phyloP scores from a whole-genome alignment of 2,888 invertebrate genomes.

The Tanytarsus gracilentus region DNA sequence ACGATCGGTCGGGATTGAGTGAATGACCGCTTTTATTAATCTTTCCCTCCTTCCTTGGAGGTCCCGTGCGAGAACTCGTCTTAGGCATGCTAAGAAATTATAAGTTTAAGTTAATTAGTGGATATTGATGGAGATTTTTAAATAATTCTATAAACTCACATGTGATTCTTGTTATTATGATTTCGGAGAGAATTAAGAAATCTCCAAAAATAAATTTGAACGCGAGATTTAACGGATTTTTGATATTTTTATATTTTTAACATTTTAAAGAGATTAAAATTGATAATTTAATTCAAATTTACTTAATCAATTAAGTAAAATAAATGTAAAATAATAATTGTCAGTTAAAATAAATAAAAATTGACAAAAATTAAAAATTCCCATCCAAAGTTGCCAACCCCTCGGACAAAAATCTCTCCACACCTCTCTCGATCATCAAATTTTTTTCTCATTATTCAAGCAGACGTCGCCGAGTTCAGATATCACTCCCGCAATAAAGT shows the following conservation, averaged over 20 bases:
- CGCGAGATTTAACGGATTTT: neutral
- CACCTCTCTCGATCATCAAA: neutral
- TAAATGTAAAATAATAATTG: too few relatives aligned
- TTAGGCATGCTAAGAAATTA: slow-evolving; percentile 56
- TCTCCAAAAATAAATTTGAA: too few relatives aligned
- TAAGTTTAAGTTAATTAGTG: neutral
- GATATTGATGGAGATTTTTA: neutral
- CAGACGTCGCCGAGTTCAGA: neutral
- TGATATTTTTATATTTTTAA: too few relatives aligned
- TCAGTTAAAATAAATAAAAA: too few relatives aligned
- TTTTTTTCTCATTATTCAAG: neutral
- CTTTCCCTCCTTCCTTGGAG: slow-evolving; percentile 67
- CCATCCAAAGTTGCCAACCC: too few relatives aligned
- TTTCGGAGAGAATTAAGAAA: too few relatives aligned
- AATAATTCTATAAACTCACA: neutral
- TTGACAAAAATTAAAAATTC: too few relatives aligned
- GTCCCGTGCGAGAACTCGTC: slow-evolving; percentile 59
- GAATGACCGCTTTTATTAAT: slow-evolving; percentile 82
- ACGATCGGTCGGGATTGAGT: slow-evolving; percentile 86
- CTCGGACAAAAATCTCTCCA: too few relatives aligned
- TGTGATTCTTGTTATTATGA: neutral
- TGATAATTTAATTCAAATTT: too few relatives aligned
- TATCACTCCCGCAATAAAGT: too few relatives aligned
- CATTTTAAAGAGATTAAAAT: too few relatives aligned
- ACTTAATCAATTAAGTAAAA: too few relatives aligned